Evolutionary conservation across 2,888 invertebrate species (phyloP), one percentile per base, ranked within the genome.

Genomic region (Pseudococcus longispinus): DNA sequence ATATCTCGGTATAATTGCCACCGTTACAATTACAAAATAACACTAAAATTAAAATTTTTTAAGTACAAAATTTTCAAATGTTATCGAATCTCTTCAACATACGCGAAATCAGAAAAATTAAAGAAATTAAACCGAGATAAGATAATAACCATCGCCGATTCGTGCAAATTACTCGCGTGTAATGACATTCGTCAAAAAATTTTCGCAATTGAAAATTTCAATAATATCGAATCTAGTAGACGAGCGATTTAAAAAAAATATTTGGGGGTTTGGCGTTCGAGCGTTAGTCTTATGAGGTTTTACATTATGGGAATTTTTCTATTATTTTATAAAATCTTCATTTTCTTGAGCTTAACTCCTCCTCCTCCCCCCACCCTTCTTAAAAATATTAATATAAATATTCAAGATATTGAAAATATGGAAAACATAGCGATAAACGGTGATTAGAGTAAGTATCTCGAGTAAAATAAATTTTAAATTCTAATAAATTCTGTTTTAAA

Each of bases 41-140:
- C 29, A 70, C 70, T 70, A 70, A 70, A 80, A 37, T 80, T n/a
- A 42, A 80, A 42, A 80, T 74, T 74, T 74, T 42, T 32, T 18
- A 42, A 80, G 77, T 42, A 42, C 20, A 80, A 80, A 80, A 23
- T 80, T 80, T 80, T 42, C 42, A 23, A 37, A 80, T 80, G 77
- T 80, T 80, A 80, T 80, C 77, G 77, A 42, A 42, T 80, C 70
- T 70, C 70, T 80, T 80, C 77, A 42, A 80, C 42, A 42, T 42
- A 80, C 42, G 42, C 9, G 77, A 80, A 80, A 80, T 80, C 77
- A 80, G 42, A 80, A 80, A 80, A 80, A 20, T 80, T 80, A 42
- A 80, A 37, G 77, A 80, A 80, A 80, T 80, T 80, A 80, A 26
- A 70, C 77, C 77, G 74, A 80, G 77, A 80, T 80, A 80, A 80